Percentiles rank a stretch among this genome's conserved stretches.
Evolutionary conservation across 2,797 vertebrate genomes (phyloP).

Genomic region (Lepidocolaptes lacrymiger): DNA sequence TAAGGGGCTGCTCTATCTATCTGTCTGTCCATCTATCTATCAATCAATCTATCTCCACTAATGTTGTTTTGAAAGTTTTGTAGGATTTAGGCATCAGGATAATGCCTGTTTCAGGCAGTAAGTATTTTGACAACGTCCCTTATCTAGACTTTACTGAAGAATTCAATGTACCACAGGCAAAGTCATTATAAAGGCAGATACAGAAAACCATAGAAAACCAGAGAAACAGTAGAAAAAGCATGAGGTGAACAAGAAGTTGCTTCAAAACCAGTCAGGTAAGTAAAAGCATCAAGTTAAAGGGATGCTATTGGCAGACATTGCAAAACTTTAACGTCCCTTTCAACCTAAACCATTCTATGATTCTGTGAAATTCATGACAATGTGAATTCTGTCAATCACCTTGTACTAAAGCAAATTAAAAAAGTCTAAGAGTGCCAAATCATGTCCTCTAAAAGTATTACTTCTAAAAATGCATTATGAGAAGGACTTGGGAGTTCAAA

Average conservation of each 20-base stretch:
- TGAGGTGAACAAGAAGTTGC: background rate
- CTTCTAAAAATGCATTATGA: background rate
- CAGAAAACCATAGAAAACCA: background rate
- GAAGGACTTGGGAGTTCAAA: background rate
- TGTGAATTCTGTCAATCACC: background rate
- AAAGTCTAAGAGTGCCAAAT: background rate
- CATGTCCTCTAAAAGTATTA: background rate
- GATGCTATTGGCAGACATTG: background rate
- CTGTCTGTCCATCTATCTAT: no score
- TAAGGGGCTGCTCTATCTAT: no score
- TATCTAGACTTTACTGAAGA: background rate
- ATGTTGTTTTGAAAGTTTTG: no score
- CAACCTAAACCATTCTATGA: background rate
- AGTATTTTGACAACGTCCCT: background rate
- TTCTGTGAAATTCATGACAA: background rate
- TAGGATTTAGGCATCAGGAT: background rate
- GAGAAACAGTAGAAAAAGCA: background rate
- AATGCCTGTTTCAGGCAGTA: background rate
- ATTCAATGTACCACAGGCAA: background rate
- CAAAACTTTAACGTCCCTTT: background rate
- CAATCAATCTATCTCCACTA: no score
- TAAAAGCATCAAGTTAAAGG: background rate
- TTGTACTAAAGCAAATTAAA: background rate
- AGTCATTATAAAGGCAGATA: background rate
- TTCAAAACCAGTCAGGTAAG: background rate